Evolutionary conservation across 2,797 vertebrate species (phyloP), one percentile per base, ranked within the genome.

Genomic region (Chelonia mydas): DNA sequence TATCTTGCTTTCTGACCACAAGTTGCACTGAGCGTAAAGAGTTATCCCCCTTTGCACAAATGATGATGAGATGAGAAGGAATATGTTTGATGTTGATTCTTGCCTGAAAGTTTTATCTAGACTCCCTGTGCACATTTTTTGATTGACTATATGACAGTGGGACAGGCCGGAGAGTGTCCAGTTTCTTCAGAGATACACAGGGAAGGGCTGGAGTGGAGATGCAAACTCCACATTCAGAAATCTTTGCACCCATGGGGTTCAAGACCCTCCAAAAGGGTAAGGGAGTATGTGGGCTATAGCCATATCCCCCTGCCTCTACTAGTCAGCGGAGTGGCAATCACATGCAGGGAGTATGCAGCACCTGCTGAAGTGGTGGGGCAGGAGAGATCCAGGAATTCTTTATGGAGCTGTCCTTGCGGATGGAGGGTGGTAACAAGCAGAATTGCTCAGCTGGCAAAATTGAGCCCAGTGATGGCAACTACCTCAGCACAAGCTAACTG

Each of bases 241-340:
- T n/a, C 61, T 68, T 68, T 68, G 31, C 15, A 19, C 33, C 4
- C 33, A 21, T n/a, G 61, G 17, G 17, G 33, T 37, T 37, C 33
- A 68, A 37, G 16, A 37, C 12, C 33, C 17, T 33, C 33, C 16
- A 17, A 16, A 8, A 9, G 7, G 7, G 31, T 3, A 79, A 78
- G 65, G 88, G 45, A 51, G 49, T 23, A 74, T 9, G 0, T 57
- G 27, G 33, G 61, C 45, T 1, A 10, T 80, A 68, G 19, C 49
- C 11, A 11, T 96, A 79, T 27, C 49, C 81, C 31, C 49, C 77
- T 85, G 21, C 6, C 49, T 16, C 27, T 3, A 0, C 5, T 51
- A 57, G n/a, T 76, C 74, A 57, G 0, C 0, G 3, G 51, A 61
- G 33, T n/a, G 33, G 37, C 68, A 74, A 45, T 74, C 23, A 45